These are phyloP conservation scores for Clamator glandarius DNA, from an alignment of 2,797 vertebrate species.

Conservation along the genomic window DNA sequence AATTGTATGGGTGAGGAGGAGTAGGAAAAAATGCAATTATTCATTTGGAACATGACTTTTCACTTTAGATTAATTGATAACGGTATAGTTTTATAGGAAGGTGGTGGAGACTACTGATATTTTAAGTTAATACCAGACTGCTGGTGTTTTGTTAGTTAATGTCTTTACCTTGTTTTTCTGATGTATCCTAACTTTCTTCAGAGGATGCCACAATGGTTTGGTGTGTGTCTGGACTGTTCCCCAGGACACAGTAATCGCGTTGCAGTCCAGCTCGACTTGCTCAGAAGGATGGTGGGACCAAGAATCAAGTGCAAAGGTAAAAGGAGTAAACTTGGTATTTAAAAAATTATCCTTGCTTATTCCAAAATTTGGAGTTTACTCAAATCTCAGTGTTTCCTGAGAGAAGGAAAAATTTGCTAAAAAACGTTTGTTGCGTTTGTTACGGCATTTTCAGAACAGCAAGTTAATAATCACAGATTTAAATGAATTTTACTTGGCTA, in stretches of 20 bases:
- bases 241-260: conserved; percentile 78
- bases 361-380: background rate
- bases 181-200: conserved; percentile 60
- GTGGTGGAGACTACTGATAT: background rate
- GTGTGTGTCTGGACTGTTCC: conserved; percentile 95
- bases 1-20: fast-evolving
- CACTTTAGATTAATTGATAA: background rate
- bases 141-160: background rate
- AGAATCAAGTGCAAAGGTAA: conserved; percentile 82
- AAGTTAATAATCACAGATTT: background rate
- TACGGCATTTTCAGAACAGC: background rate
- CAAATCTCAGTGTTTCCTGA: background rate
- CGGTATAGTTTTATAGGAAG: background rate
- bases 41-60: background rate
- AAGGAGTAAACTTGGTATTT: conserved; percentile 13
- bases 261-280: conserved; percentile 76
- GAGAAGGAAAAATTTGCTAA: background rate
- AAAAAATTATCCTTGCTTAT: background rate
- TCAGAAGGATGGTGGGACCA: conserved; percentile 91
- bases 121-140: background rate
- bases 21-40: background rate
- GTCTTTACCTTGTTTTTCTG: conserved; percentile 12
- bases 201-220: conserved; percentile 94
- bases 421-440: background rate
- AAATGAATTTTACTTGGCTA: background rate